These are phyloP conservation scores for Caenorhabditis wallacei DNA, from an alignment of 2,888 invertebrate species.

Conservation along the genomic window DNA sequence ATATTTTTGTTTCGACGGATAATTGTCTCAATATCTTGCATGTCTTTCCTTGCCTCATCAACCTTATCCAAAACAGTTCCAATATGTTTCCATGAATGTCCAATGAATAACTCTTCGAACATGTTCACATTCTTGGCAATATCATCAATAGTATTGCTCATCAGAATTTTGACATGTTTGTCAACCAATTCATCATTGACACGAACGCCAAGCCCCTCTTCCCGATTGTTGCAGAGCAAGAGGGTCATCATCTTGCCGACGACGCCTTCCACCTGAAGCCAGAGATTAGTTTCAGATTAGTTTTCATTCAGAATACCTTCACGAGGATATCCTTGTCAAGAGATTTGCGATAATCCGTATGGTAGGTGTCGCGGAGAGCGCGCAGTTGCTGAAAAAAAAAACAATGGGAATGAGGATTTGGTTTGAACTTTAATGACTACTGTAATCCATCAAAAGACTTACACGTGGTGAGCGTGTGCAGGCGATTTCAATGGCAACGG, in stretches of 20 bases:
- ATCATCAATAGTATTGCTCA: conserved; percentile 74
- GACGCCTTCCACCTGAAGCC: conserved; percentile 78
- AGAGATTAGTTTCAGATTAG: neutral
- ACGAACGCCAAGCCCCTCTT: conserved; percentile 72
- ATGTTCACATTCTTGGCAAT: conserved; percentile 77
- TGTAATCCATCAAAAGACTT: neutral
- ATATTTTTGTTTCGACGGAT: conserved; percentile 80
- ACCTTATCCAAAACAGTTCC: conserved; percentile 78
- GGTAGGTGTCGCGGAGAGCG: conserved; percentile 81
- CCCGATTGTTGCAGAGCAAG: conserved; percentile 75
- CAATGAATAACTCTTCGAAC: conserved; percentile 80
- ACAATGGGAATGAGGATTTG: too few species aligned
- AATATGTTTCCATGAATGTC: conserved; percentile 79
- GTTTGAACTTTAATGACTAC: neutral
- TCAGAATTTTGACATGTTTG: conserved; percentile 67
- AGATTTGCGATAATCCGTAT: conserved; percentile 76
- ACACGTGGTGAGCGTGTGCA: conserved; percentile 82
- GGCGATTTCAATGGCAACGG: conserved; percentile 83
- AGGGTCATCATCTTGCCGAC: conserved; percentile 80
- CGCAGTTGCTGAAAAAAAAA: conserved; percentile 78
- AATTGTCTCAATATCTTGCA: conserved; percentile 76
- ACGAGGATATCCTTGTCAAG: conserved; percentile 80
- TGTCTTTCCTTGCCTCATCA: conserved; percentile 67
- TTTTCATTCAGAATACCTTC: conserved; percentile 67
- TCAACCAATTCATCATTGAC: conserved; percentile 75